Evolutionary conservation across 2,888 invertebrate species (phyloP).

Genomic region (Heliothis peltigera): DNA sequence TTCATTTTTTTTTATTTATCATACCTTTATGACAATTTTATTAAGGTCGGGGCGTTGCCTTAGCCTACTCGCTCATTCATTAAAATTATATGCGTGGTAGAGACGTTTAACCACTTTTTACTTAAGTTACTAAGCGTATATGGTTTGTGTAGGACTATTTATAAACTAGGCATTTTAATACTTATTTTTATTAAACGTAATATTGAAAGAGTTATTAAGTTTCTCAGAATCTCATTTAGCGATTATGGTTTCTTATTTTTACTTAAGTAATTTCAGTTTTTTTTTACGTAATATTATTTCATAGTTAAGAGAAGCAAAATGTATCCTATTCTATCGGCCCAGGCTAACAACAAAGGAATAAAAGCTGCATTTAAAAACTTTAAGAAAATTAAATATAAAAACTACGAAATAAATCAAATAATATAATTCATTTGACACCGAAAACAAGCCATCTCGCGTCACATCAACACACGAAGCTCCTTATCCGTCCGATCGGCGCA

Average conservation of each 20-base stretch:
- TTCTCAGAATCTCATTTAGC: slow-evolving; percentile 3
- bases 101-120: slow-evolving; percentile 56
- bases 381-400: not conserved
- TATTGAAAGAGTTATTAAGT: slow-evolving; percentile 8
- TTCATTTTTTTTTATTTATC: slow-evolving; percentile 75
- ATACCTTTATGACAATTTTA: slow-evolving; percentile 85
- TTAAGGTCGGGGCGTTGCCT: slow-evolving; percentile 76
- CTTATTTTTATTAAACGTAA: slow-evolving; percentile 4
- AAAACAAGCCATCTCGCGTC: slow-evolving; percentile 40
- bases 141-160: slow-evolving; percentile 16
- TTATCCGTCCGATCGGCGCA: slow-evolving; percentile 71
- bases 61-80: slow-evolving; percentile 79
- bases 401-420: too few species aligned
- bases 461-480: slow-evolving; percentile 46
- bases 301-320: too few species aligned
- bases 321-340: not conserved
- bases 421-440: slow-evolving; percentile 34
- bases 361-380: not conserved
- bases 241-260: not conserved
- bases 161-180: slow-evolving; percentile 6
- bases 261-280: not conserved
- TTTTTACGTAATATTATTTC: too few species aligned
- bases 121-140: slow-evolving; percentile 33
- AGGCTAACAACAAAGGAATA: not conserved
- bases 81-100: slow-evolving; percentile 73